These are phyloP conservation scores for Bryconaethiops microstoma DNA, from an alignment of 2,797 vertebrate species.

Conservation along the genomic window DNA sequence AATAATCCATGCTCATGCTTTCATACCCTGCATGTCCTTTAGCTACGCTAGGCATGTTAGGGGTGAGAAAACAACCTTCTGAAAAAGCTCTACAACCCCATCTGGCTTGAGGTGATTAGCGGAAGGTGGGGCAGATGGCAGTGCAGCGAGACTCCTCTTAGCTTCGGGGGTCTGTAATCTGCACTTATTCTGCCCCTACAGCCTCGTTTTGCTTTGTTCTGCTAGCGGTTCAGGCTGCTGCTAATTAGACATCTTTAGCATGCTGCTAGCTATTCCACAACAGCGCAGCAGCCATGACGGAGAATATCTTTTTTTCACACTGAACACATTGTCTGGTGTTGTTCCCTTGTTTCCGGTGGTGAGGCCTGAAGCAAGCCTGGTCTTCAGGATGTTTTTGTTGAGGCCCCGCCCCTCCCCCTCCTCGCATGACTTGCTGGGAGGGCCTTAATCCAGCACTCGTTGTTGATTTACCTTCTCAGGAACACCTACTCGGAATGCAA, in stretches of 20 bases:
- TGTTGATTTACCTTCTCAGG: not conserved
- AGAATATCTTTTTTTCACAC: constrained; percentile 49
- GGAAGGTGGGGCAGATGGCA: constrained; percentile 73
- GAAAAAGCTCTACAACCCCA: constrained; percentile 63
- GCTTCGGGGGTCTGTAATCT: constrained; percentile 68
- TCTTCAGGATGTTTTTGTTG: constrained; percentile 74
- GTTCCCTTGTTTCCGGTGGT: constrained; percentile 52
- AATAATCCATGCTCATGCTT: constrained; percentile 1
- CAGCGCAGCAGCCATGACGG: constrained; percentile 39
- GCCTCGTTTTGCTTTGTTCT: constrained; percentile 56
- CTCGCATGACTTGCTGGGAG: no score
- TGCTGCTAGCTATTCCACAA: not conserved
- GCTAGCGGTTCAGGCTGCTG: not conserved
- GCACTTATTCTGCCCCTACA: constrained; percentile 53
- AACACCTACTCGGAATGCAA: not conserved
- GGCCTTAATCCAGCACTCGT: not conserved
- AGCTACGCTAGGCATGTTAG: constrained; percentile 38
- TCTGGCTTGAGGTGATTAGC: constrained; percentile 76
- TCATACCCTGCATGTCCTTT: constrained; percentile 27
- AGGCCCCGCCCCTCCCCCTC: constrained; percentile 24
- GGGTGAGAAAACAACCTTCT: constrained; percentile 60
- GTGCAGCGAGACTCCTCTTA: constrained; percentile 58
- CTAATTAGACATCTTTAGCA: not conserved
- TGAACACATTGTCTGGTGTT: constrained; percentile 35
- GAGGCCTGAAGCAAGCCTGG: constrained; percentile 50